phyloP scores from a whole-genome alignment of 2,888 invertebrate species.

The Hypercompe scribonia region DNA sequence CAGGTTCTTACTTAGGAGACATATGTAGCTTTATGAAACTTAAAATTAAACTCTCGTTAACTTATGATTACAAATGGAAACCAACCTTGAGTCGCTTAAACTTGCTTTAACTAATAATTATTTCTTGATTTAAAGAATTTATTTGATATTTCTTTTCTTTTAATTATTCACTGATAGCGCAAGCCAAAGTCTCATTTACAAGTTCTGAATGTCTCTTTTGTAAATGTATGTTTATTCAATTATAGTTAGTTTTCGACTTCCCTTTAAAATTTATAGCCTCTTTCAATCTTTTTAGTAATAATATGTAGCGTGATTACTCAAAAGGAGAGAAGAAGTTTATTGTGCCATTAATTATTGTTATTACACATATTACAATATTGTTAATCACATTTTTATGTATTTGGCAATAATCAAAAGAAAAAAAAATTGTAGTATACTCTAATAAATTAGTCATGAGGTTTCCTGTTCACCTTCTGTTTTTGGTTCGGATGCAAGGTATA shows the following conservation, averaged over 20 bases:
- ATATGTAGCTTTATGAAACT: not conserved
- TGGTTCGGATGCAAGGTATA: too few relatives aligned
- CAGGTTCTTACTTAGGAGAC: slow-evolving; percentile 1
- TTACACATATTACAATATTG: not conserved
- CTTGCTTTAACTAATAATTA: not conserved
- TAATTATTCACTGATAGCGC: too few relatives aligned
- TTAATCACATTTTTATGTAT: not conserved
- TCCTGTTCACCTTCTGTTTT: too few relatives aligned
- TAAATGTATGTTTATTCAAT: too few relatives aligned
- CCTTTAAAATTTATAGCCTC: not conserved
- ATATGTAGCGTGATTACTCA: not conserved
- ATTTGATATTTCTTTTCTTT: not conserved
- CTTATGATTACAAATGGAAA: not conserved
- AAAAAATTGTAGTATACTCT: too few relatives aligned
- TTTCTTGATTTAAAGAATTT: not conserved
- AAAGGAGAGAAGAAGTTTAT: too few relatives aligned
- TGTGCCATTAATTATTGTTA: too few relatives aligned
- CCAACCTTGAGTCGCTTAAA: not conserved
- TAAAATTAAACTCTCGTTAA: not conserved
- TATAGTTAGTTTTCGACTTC: not conserved
- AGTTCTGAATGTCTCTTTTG: too few relatives aligned
- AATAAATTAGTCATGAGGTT: too few relatives aligned
- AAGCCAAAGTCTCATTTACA: too few relatives aligned
- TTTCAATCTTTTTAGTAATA: not conserved
- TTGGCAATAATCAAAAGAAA: not conserved